phyloP scores from a whole-genome alignment of 2,888 invertebrate genomes.

The Luffia ferchaultella region DNA sequence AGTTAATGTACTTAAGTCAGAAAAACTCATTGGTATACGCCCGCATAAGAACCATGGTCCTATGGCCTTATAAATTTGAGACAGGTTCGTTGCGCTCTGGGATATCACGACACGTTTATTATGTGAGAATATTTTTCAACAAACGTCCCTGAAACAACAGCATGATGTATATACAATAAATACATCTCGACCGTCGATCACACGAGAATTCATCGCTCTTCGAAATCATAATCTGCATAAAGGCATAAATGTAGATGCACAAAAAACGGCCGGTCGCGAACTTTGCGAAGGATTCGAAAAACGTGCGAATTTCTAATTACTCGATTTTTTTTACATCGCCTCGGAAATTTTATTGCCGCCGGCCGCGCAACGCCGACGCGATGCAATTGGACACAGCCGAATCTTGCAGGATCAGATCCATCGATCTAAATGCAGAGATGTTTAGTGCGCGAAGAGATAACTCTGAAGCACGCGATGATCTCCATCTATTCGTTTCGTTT shows the following conservation, averaged over 20 bases:
- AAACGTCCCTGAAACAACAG: too few relatives aligned
- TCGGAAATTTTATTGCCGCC: neutral
- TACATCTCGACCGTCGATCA: too few relatives aligned
- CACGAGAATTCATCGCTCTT: neutral
- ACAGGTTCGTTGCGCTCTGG: too few relatives aligned
- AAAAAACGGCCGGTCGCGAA: neutral
- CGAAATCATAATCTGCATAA: neutral
- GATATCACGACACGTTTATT: too few relatives aligned
- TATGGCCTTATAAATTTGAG: too few relatives aligned
- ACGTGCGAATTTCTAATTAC: neutral
- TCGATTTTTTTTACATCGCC: neutral
- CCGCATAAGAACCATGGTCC: too few relatives aligned
- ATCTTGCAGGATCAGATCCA: neutral
- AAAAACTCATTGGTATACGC: too few relatives aligned
- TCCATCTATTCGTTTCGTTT: neutral
- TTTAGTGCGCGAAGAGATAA: neutral
- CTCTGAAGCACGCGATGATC: neutral
- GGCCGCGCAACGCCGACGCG: neutral
- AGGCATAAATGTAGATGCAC: neutral
- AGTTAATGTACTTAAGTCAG: too few relatives aligned
- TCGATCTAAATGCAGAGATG: too few relatives aligned
- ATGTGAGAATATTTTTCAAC: too few relatives aligned
- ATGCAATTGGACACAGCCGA: neutral
- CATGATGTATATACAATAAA: too few relatives aligned
- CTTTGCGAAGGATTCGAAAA: neutral